These are phyloP conservation scores for Hippocampus abdominalis DNA, from an alignment of 2,113 vertebrate species.

Conservation along the genomic window DNA sequence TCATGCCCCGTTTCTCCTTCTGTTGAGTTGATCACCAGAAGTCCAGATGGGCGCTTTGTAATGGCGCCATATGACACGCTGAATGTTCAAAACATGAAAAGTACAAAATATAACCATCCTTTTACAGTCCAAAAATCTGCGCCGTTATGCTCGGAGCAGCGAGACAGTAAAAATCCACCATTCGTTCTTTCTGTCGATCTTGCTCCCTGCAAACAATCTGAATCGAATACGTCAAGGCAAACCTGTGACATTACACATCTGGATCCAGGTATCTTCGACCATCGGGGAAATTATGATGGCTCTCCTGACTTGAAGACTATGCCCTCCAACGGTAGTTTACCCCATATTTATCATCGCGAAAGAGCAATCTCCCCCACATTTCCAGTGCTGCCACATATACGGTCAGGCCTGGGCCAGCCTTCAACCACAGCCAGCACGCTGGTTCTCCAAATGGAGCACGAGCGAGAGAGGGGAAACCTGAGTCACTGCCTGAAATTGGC, in stretches of 20 bases:
- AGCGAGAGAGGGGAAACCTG: conserved; percentile 73
- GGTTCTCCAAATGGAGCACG: conserved; percentile 78
- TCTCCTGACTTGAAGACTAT: conserved; percentile 50
- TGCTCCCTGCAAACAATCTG: conserved; percentile 39
- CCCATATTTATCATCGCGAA: conserved; percentile 32
- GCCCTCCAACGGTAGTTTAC: conserved; percentile 47
- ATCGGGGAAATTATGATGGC: conserved; percentile 21
- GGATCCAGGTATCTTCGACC: conserved; percentile 10
- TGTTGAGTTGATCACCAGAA: conserved; percentile 83
- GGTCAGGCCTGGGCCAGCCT: conserved; percentile 22
- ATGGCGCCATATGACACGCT: conserved; percentile 45
- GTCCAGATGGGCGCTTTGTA: conserved; percentile 85
- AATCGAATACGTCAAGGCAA: conserved; percentile 12
- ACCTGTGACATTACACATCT: conserved; percentile 14
- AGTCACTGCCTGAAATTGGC: conserved; percentile 71
- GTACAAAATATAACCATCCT: conserved; percentile 25
- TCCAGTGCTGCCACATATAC: conserved; percentile 60
- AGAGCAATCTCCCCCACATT: conserved; percentile 30
- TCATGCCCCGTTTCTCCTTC: conserved; percentile 58
- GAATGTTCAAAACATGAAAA: conserved; percentile 37
- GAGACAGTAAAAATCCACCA: conserved; percentile 50
- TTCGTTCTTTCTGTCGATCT: conserved; percentile 74
- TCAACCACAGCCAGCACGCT: conserved; percentile 58
- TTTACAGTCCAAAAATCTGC: conserved; percentile 46
- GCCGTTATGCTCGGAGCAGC: conserved; percentile 54